These are phyloP conservation scores for Atethmia centrago DNA, from an alignment of 2,888 invertebrate genomes.

Conservation along the genomic window DNA sequence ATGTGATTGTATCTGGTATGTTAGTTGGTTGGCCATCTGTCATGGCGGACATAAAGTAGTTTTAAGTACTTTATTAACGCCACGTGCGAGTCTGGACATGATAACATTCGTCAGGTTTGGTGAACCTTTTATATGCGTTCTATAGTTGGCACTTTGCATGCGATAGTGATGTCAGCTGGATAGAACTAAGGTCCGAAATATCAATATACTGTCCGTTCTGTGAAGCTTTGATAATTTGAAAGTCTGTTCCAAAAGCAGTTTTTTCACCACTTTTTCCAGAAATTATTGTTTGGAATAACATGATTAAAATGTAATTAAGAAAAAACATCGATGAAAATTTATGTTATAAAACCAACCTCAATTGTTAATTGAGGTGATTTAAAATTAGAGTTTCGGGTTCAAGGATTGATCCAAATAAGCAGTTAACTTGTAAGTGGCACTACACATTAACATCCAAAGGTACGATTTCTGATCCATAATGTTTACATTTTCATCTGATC, in stretches of 20 bases:
- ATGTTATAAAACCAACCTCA: background rate
- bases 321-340: background rate
- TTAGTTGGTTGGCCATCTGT: conserved; percentile 33
- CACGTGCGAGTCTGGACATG: conserved; percentile 34
- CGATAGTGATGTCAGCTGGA: background rate
- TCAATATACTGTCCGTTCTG: background rate
- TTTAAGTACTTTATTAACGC: conserved; percentile 29
- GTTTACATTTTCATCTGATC: background rate
- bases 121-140: conserved; percentile 38
- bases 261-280: too few relatives aligned
- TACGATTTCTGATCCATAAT: background rate
- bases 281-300: too few relatives aligned
- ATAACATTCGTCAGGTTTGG: conserved; percentile 30
- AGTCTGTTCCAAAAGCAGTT: too few relatives aligned
- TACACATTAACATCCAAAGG: background rate
- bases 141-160: conserved; percentile 8
- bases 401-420: background rate
- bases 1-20: background rate
- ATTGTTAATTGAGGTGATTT: too few relatives aligned
- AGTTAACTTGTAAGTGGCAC: background rate
- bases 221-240: background rate
- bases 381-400: background rate
- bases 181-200: background rate
- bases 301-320: background rate
- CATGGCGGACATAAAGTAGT: conserved; percentile 30